phyloP scores from a whole-genome alignment of 2,797 vertebrate species.

The Arnoldichthys spilopterus region DNA sequence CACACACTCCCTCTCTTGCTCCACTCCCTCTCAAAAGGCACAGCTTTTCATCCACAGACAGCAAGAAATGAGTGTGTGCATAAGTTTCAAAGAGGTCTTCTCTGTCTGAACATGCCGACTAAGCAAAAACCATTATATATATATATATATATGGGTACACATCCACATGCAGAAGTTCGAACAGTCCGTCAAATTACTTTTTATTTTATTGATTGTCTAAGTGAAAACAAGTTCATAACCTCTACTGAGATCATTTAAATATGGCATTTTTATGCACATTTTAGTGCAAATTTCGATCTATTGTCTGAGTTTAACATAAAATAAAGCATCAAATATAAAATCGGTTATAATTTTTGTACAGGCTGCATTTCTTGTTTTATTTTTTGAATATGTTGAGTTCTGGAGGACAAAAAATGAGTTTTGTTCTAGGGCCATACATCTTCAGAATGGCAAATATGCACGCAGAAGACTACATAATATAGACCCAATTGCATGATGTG shows the following conservation, averaged over 20 bases:
- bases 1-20: conserved; percentile 16
- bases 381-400: too few relatives aligned
- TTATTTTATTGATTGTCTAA: too few relatives aligned
- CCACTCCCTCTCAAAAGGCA: conserved; percentile 7
- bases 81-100: conserved; percentile 24
- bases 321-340: neutral
- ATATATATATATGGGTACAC: neutral
- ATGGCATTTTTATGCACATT: too few relatives aligned
- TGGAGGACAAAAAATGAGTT: neutral
- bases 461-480: too few relatives aligned
- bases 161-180: too few relatives aligned
- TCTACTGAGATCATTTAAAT: too few relatives aligned
- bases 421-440: neutral
- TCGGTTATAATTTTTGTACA: neutral
- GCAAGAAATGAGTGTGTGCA: conserved; percentile 27
- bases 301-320: too few relatives aligned
- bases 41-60: conserved; percentile 41
- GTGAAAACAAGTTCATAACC: too few relatives aligned
- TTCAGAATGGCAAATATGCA: too few relatives aligned
- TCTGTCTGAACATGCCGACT: conserved; percentile 28
- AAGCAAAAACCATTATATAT: conserved; percentile 10
- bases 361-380: neutral
- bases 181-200: too few relatives aligned
- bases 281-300: too few relatives aligned
- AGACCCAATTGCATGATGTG: neutral